Percentiles rank a stretch among this genome's conserved stretches.
Conservation (phyloP, 2,888 invertebrate species). For the Pollenia amentaria region DNA sequence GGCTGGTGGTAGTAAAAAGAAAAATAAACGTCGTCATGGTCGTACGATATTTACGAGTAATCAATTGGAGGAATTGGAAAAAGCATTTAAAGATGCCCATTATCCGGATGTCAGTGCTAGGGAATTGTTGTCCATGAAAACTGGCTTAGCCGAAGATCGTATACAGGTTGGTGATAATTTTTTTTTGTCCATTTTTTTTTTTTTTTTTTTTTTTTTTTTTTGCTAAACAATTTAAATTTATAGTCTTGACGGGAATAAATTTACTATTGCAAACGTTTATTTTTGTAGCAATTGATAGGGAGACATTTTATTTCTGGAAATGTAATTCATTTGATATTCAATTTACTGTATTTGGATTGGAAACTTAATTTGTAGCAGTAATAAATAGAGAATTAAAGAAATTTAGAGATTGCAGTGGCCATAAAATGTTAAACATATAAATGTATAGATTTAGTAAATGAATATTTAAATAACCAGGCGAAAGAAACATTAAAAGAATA, state of each 20-base stretch:
- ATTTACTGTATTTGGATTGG: conserved; percentile 26
- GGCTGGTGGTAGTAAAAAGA: conserved; percentile 88
- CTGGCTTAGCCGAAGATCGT: conserved; percentile 95
- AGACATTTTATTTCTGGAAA: conserved; percentile 18
- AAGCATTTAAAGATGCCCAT: conserved; percentile 99
- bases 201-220: conserved; percentile 59
- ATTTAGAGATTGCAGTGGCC: conserved; percentile 68
- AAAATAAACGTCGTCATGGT: conserved; percentile 96
- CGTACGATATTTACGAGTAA: conserved; percentile 99
- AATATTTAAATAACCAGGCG: conserved; percentile 27
- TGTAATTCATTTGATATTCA: conserved; percentile 66
- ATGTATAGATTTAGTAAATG: conserved; percentile 66
- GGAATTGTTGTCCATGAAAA: conserved; percentile 96
- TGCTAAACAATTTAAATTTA: not conserved
- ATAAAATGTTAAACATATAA: conserved; percentile 54
- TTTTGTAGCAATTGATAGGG: conserved; percentile 22
- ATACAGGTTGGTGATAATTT: conserved; percentile 91
- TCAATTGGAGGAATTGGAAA: conserved; percentile 99
- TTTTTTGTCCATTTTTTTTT: no score
- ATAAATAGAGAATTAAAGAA: conserved; percentile 46
- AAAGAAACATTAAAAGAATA: not conserved
- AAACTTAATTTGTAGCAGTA: not conserved
- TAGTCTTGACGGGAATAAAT: conserved; percentile 2
- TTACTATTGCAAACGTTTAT: conserved; percentile 26
- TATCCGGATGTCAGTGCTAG: conserved; percentile 99